Evolutionary conservation across 2,113 vertebrate genomes (phyloP), one percentile per base, ranked within the genome.

Genomic region (Helogale parvula): DNA sequence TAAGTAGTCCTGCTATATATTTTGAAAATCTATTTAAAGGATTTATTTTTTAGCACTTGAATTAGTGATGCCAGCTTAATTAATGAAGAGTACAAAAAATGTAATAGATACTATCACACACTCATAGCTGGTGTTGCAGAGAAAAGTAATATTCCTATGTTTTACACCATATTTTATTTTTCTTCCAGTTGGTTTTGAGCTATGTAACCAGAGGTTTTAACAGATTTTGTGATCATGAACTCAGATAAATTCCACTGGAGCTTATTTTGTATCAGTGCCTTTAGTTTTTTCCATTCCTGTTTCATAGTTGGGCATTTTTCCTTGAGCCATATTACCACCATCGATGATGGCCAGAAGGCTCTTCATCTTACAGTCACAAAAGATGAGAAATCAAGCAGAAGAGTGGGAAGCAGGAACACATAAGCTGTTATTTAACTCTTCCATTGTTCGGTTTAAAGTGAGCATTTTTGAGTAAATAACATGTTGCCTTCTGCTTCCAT

Each of bases 391-490:
- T 91, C 83, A 95, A 72, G 52, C 0, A 0, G 27, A n/a, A 13
- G 3, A n/a, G 2, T 29, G 96, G 14, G 41, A 57, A 38, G 87
- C 2, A 21, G 27, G 38, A 50, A 52, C 13, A 69, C 21, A 72
- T 3, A 74, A 76, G 74, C 57, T 85, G 9, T 86, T 90, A 96
- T 60, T 63, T 60, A 98, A 88, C 54, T 96, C 6, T 94, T 96
- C 76, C 86, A 79, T 95, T 95, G 82, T 97, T 94, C 76, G 91
- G 41, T n/a, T 94, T 72, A 54, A 71, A 95, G 76, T 57, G 7
- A 96, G 19, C 12, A 80, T 45, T 96, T 98, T 77, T 82, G 23
- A 94, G 87, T 89, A 98, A 82, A 82, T 97, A 97, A 93, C 35
- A 93, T 4, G 25, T 96, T 98, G 84, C 87, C 74, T 96, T 96